Percentiles rank a stretch among this genome's conserved stretches.
Evolutionary conservation across 2,113 vertebrate species (phyloP).

Genomic region (Ciconia boyciana): DNA sequence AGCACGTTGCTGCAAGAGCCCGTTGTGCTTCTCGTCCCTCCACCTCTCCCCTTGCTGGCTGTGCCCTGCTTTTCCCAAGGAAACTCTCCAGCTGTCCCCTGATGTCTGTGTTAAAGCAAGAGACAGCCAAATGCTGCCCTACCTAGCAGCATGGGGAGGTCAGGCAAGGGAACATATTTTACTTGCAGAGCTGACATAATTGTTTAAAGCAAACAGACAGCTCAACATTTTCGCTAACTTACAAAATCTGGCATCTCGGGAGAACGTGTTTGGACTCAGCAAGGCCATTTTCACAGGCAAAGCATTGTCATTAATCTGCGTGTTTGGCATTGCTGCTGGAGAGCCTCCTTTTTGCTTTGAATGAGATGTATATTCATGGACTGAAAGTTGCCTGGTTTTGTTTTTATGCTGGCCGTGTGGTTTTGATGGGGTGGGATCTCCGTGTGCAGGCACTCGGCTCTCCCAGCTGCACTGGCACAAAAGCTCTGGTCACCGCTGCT

Average conservation of each 20-base stretch:
- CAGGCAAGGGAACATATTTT: constrained; percentile 17
- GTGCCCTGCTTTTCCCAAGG: background rate
- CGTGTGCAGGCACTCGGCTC: background rate
- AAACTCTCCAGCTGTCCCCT: constrained; percentile 12
- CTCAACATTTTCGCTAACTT: constrained; percentile 54
- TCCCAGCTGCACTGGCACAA: constrained; percentile 41
- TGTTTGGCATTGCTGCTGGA: constrained; percentile 38
- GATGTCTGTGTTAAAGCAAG: background rate
- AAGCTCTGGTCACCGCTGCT: constrained; percentile 17
- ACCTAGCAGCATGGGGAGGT: background rate
- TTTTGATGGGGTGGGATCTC: background rate
- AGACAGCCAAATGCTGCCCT: background rate
- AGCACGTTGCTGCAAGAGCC: background rate
- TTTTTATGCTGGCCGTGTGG: background rate
- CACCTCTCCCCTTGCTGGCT: background rate
- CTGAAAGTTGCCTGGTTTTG: constrained; percentile 26
- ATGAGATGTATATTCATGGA: constrained; percentile 20
- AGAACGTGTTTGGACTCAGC: constrained; percentile 42
- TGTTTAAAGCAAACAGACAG: constrained; percentile 52
- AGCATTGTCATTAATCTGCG: constrained; percentile 21
- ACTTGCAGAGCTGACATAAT: constrained; percentile 41
- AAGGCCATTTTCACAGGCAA: constrained; percentile 26
- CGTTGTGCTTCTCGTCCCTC: rapidly evolving
- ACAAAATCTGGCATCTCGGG: constrained; percentile 23
- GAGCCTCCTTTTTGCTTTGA: constrained; percentile 8